Percentiles rank a stretch among this genome's conserved stretches.
Evolutionary conservation across 2,113 vertebrate genomes (phyloP).

Genomic region (Pangasianodon gigas): DNA sequence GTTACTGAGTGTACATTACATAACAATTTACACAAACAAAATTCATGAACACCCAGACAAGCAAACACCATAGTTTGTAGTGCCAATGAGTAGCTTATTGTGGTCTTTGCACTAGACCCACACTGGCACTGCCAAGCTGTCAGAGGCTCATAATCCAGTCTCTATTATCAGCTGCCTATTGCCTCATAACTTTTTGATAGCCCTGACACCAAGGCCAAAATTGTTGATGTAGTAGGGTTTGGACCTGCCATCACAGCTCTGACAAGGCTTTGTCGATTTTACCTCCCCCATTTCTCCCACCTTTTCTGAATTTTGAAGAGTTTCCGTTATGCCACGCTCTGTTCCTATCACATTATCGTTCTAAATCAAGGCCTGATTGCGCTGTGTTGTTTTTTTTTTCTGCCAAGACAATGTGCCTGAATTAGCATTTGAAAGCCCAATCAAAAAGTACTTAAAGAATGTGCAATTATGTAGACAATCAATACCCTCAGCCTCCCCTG

Average conservation of each 20-base stretch:
- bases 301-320: conserved; percentile 22
- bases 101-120: neutral
- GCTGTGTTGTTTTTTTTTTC: conserved; percentile 1
- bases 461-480: conserved; percentile 58
- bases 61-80: neutral
- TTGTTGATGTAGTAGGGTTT: neutral
- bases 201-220: conserved; percentile 32
- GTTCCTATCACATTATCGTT: conserved; percentile 29
- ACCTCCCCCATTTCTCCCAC: neutral
- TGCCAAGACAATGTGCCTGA: conserved; percentile 35
- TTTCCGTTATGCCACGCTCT: conserved; percentile 13
- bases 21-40: neutral
- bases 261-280: conserved; percentile 41
- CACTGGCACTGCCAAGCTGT: conserved; percentile 9
- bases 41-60: neutral
- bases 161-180: conserved; percentile 35
- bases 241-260: conserved; percentile 23
- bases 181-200: conserved; percentile 42
- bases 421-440: conserved; percentile 64
- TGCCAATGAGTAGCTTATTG: neutral
- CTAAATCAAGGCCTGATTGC: conserved; percentile 50
- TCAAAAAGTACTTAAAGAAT: conserved; percentile 58
- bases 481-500: conserved; percentile 33
- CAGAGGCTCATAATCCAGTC: conserved; percentile 39
- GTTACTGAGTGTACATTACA: neutral